Conservation (phyloP, 2,113 vertebrate genomes). For the Dicentrarchus labrax region DNA sequence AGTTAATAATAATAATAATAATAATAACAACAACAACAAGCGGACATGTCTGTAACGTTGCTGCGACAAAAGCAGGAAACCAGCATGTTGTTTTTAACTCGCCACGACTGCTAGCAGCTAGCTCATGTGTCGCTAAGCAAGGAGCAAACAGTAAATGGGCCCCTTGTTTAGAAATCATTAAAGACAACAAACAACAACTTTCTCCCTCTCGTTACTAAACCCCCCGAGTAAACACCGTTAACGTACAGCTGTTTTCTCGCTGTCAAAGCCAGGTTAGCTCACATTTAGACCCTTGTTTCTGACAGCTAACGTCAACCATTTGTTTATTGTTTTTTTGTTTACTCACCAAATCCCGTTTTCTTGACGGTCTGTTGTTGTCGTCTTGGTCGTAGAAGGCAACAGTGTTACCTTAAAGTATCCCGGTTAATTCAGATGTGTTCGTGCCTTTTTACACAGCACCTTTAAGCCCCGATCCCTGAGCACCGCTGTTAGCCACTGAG, state of each 20-base stretch:
- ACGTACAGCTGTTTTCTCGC: background rate
- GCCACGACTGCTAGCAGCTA: background rate
- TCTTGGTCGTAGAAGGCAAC: background rate
- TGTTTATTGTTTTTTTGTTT: background rate
- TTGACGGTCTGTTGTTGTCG: background rate
- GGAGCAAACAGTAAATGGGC: background rate
- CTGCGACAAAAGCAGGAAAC: background rate
- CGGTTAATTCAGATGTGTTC: accelerated
- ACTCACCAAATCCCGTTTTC: conserved; percentile 61
- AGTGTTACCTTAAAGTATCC: background rate
- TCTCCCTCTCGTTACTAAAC: background rate
- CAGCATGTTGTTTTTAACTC: background rate
- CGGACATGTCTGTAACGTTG: accelerated
- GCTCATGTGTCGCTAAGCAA: background rate
- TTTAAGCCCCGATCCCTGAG: background rate
- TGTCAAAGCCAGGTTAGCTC: conserved; percentile 19
- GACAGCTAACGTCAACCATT: conserved; percentile 1
- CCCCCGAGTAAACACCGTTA: background rate
- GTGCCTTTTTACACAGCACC: background rate
- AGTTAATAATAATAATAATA: background rate
- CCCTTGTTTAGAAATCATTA: background rate
- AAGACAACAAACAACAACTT: background rate
- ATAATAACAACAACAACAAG: no score
- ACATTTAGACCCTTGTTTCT: background rate
- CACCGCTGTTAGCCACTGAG: background rate